Conservation (phyloP, 2,113 vertebrate species). For the Lethenteron reissneri region DNA sequence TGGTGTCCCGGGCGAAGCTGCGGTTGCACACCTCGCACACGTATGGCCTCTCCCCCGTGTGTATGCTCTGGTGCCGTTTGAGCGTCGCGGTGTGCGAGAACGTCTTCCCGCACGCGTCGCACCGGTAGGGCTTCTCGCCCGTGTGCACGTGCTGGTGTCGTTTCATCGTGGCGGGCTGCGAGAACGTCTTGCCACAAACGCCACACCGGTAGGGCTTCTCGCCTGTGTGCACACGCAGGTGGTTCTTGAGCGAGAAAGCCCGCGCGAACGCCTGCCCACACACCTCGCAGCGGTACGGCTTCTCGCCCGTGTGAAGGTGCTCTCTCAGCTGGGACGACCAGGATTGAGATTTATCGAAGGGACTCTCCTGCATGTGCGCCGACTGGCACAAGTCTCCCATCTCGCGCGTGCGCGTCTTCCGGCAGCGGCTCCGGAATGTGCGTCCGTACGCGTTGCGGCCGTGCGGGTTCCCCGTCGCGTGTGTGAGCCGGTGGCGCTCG, state of each 20-base stretch:
- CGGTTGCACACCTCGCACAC: background rate
- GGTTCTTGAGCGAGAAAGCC: background rate
- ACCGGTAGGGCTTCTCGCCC: background rate
- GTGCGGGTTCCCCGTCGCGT: constrained; percentile 16
- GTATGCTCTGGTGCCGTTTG: background rate
- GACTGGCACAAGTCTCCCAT: constrained; percentile 17
- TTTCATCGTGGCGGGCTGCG: background rate
- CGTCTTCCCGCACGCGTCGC: background rate
- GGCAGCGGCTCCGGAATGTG: constrained; percentile 17
- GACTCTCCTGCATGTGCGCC: background rate
- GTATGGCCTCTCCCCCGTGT: background rate
- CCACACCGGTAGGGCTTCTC: constrained; percentile 1
- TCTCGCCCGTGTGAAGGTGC: constrained; percentile 40
- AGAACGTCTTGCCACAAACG: background rate
- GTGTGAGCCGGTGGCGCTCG: constrained; percentile 9
- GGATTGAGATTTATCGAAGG: background rate
- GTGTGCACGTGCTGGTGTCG: background rate
- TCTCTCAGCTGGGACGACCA: constrained; percentile 43
- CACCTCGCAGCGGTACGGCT: background rate
- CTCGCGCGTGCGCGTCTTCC: constrained; percentile 18
- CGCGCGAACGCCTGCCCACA: background rate
- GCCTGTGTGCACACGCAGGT: background rate
- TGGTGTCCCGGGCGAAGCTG: background rate
- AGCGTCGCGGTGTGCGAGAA: background rate
- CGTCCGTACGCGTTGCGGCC: constrained; percentile 17